A percentile compares a stretch with the other conserved stretches of the same genome.
Evolutionary conservation across 1,140 invertebrate genomes (phyloP).

Genomic region (Leptonema lineaticorne): DNA sequence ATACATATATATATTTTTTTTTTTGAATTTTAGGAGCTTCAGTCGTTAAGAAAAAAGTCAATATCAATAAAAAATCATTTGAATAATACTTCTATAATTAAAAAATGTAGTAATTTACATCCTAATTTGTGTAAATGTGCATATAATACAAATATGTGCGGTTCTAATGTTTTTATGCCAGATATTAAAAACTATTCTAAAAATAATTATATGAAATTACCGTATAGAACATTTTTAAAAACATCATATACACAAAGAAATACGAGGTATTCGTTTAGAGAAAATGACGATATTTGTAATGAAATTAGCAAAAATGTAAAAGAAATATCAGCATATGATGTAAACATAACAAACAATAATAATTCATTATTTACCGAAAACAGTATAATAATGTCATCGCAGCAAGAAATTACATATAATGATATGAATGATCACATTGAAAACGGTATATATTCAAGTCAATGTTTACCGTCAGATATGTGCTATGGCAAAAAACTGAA

Average conservation of each 20-base stretch:
- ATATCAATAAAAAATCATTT: background rate
- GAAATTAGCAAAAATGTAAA: background rate
- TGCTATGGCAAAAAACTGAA: background rate
- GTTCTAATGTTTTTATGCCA: background rate
- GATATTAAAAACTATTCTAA: background rate
- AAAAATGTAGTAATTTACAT: background rate
- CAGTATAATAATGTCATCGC: background rate
- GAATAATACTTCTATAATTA: background rate
- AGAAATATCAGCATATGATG: background rate
- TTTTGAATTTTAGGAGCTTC: background rate
- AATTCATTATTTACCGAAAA: background rate
- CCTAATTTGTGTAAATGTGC: background rate
- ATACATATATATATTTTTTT: background rate
- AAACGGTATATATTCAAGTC: background rate
- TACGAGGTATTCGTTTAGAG: background rate
- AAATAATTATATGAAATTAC: background rate
- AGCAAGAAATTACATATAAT: background rate
- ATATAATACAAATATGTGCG: background rate
- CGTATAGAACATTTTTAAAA: background rate
- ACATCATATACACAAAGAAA: background rate
- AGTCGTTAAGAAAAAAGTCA: constrained; percentile 5
- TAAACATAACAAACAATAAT: background rate
- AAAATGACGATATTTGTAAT: background rate
- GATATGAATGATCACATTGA: background rate
- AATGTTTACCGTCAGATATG: background rate